phyloP scores from a whole-genome alignment of 2,113 vertebrate species.

The Gasterosteus nipponicus region DNA sequence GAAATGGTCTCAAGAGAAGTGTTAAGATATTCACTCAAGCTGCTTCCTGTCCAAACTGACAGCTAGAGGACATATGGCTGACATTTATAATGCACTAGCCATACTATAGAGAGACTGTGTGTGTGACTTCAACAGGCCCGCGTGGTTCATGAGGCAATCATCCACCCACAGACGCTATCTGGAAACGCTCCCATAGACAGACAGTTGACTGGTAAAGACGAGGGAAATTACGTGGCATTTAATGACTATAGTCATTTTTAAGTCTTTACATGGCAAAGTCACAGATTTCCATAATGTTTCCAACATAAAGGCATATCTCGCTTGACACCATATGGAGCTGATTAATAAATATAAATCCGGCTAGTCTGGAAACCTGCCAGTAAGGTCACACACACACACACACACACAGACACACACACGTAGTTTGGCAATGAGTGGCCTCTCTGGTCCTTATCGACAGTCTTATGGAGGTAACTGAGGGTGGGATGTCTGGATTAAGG shows the following conservation, averaged over 20 bases:
- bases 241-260: neutral
- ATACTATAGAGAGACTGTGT: conserved; percentile 1
- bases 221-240: neutral
- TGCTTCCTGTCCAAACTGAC: conserved; percentile 36
- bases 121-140: conserved; percentile 12
- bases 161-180: conserved; percentile 19
- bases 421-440: neutral
- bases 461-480: conserved; percentile 11
- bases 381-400: neutral
- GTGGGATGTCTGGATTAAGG: conserved; percentile 17
- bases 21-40: conserved; percentile 51
- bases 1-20: conserved; percentile 1
- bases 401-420: neutral
- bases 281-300: neutral
- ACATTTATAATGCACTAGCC: conserved; percentile 72
- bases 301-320: neutral
- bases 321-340: neutral
- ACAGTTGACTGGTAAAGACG: neutral
- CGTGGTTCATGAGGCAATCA: conserved; percentile 19
- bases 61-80: conserved; percentile 65
- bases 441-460: neutral
- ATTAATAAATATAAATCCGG: conserved; percentile 4
- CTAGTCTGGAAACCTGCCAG: neutral
- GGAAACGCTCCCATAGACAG: conserved; percentile 1
- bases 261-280: neutral